Conservation (phyloP, 2,888 invertebrate species). For the Drosophila anomalata region DNA sequence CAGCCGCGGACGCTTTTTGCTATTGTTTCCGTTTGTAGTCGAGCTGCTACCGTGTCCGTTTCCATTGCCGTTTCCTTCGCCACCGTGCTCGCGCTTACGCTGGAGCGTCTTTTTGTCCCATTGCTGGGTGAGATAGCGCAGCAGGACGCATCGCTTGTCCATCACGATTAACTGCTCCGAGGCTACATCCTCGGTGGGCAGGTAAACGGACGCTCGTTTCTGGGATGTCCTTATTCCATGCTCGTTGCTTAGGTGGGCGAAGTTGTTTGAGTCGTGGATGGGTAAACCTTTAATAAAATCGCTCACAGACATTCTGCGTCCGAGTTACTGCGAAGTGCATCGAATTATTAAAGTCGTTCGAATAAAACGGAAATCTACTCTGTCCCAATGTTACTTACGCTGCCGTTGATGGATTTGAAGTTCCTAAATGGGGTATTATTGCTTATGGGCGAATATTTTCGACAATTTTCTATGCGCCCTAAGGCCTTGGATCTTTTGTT, state of each 20-base stretch:
- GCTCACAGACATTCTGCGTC: conserved; percentile 87
- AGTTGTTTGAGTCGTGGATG: conserved; percentile 95
- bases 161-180: conserved; percentile 98
- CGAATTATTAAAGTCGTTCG: background rate
- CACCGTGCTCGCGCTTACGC: conserved; percentile 80
- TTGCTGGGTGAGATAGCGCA: conserved; percentile 96
- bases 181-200: conserved; percentile 91
- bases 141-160: conserved; percentile 96
- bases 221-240: conserved; percentile 91
- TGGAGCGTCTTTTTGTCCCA: conserved; percentile 93
- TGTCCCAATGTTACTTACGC: background rate
- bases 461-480: conserved; percentile 10
- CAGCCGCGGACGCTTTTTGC: conserved; percentile 82
- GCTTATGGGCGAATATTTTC: background rate
- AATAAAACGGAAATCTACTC: background rate
- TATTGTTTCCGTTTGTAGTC: conserved; percentile 64
- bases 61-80: conserved; percentile 47
- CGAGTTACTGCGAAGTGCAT: conserved; percentile 12
- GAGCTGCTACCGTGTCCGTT: conserved; percentile 51
- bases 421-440: background rate
- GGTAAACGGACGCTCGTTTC: conserved; percentile 94
- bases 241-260: conserved; percentile 95
- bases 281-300: conserved; percentile 96
- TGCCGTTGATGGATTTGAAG: too few species aligned
- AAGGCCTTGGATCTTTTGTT: conserved; percentile 19